Evolutionary conservation across 2,797 vertebrate species (phyloP), one percentile per base, ranked within the genome.

Genomic region (Pyrocephalus nanus): DNA sequence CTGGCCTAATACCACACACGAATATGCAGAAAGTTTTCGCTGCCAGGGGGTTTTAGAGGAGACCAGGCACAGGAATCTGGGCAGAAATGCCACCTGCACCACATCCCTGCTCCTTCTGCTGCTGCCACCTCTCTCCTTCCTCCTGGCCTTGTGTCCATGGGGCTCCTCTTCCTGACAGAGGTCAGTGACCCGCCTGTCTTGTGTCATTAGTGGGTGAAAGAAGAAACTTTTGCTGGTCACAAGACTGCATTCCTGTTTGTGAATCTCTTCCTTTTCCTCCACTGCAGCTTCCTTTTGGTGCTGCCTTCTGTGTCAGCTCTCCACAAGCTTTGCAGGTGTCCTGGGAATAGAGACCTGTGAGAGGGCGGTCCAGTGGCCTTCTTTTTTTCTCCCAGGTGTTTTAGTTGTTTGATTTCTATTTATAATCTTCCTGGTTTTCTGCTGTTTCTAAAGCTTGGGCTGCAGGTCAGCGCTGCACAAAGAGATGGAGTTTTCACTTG

Each of bases 381-480:
- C 3, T 27, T 54, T 60, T 30, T 11, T 29, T 5, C 3, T 73
- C 22, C 6, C 38, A 54, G n/a, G 27, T 66, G 21, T 58, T 90
- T 43, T 14, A 53, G 25, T 32, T 86, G 20, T 36, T 92, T 29
- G n/a, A 54, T 66, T 88, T 88, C 40, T 86, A 2, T 81, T 84
- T 67, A 16, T 40, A 72, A 6, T 15, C 65, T 43, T 43, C 60
- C 48, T 38, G 12, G 61, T 88, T 84, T 81, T 32, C 42, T 0
- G 0, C 8, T 42, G 11, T 67, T 53, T 51, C 15, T 71, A 27
- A 67, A 64, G 22, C 45, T 71, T 0, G 0, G 53, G 48, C 42
- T 71, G 48, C 80, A 64, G 43, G 8, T 43, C 30, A 20, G 9
- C 32, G 32, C 54, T 81, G 22, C 40, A 12, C 16, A 50, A 66